Conservation (phyloP, 2,888 invertebrate genomes). For the Archips crataeganus region DNA sequence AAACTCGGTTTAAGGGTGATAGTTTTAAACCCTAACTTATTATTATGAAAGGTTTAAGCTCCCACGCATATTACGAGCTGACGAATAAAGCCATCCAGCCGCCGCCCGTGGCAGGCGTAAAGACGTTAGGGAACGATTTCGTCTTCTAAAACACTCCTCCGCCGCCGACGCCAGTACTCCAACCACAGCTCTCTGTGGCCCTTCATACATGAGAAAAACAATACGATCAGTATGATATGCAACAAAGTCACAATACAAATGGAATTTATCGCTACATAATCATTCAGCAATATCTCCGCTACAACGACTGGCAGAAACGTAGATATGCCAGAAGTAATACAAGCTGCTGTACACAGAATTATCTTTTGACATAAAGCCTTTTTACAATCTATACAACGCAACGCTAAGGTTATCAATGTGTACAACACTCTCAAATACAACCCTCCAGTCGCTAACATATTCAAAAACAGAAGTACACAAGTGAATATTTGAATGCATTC, state of each 20-base stretch:
- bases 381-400: constrained; percentile 19
- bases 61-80: too few species aligned
- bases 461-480: constrained; percentile 22
- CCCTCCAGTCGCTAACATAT: constrained; percentile 17
- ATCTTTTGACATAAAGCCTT: constrained; percentile 35
- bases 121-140: background rate
- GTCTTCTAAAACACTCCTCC: background rate
- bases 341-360: constrained; percentile 27
- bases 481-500: constrained; percentile 15
- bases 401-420: constrained; percentile 26
- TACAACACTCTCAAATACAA: constrained; percentile 32
- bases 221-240: constrained; percentile 18
- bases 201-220: constrained; percentile 35
- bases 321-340: constrained; percentile 27
- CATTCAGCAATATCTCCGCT: constrained; percentile 22
- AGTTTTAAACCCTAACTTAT: too few species aligned
- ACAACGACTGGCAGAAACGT: constrained; percentile 35
- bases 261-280: constrained; percentile 30
- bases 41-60: too few species aligned
- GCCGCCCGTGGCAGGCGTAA: background rate
- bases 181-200: constrained; percentile 17
- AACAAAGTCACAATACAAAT: constrained; percentile 32
- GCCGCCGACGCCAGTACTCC: constrained; percentile 32
- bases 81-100: too few species aligned
- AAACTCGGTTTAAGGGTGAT: too few species aligned